These are phyloP conservation scores for Leptoteleia sp. DNA, from an alignment of 1,140 invertebrate genomes.

Conservation along the genomic window DNA sequence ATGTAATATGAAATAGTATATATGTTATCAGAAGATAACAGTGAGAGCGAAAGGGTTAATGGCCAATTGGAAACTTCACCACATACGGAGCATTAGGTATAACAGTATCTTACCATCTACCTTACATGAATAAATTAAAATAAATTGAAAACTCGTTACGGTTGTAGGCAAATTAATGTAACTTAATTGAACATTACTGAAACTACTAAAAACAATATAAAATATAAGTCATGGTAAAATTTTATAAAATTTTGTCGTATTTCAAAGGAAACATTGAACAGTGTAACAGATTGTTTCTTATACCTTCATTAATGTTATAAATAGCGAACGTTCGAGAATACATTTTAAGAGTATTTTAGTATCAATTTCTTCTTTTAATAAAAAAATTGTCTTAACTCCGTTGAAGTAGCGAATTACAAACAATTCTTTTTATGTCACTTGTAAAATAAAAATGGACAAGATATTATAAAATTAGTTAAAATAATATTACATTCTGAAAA, in stretches of 20 bases:
- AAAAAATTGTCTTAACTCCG: too few relatives aligned
- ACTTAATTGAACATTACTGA: constrained; percentile 11
- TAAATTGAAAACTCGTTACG: constrained; percentile 30
- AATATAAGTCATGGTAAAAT: neutral
- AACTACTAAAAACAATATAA: neutral
- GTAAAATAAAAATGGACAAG: too few relatives aligned
- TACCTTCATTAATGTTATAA: too few relatives aligned
- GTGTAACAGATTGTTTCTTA: too few relatives aligned
- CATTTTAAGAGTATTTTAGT: neutral
- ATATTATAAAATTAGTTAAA: too few relatives aligned
- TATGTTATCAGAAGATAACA: constrained; percentile 16
- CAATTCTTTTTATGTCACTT: too few relatives aligned
- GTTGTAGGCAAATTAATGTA: constrained; percentile 20
- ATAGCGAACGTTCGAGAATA: too few relatives aligned
- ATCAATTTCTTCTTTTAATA: neutral
- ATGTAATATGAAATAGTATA: constrained; percentile 11
- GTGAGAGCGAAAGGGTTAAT: constrained; percentile 23
- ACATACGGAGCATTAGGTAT: constrained; percentile 25
- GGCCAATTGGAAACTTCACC: constrained; percentile 37
- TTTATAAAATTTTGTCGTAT: neutral
- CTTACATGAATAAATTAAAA: constrained; percentile 41
- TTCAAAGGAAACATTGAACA: neutral
- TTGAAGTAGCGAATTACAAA: too few relatives aligned
- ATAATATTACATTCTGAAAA: too few relatives aligned
- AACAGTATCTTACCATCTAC: constrained; percentile 12